Percentiles rank a stretch among this genome's conserved stretches.
Conservation (phyloP, 2,888 invertebrate species). For the Flexamia atlantica region DNA sequence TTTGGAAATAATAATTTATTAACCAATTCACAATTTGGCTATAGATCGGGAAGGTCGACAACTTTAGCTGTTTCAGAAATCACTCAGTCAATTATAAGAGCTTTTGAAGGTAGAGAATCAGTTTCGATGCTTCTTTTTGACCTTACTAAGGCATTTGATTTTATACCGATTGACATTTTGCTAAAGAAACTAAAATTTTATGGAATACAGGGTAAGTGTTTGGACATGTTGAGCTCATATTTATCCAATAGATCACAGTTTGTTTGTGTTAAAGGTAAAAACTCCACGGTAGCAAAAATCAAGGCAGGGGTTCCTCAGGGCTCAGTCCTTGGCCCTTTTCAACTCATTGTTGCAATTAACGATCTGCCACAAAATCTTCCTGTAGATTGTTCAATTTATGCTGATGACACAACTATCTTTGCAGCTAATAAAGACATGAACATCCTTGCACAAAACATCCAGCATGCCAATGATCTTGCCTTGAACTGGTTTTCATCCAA, state of each 20-base stretch:
- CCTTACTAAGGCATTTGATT: conserved; percentile 23
- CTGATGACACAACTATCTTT: conserved; percentile 22
- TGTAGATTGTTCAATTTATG: conserved; percentile 1
- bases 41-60: neutral
- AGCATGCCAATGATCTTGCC: neutral
- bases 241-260: neutral
- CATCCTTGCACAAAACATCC: neutral
- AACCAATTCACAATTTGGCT: neutral
- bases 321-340: conserved; percentile 36
- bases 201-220: neutral
- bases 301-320: conserved; percentile 28
- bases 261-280: conserved; percentile 1
- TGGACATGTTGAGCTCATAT: neutral
- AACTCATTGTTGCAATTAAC: neutral
- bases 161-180: neutral
- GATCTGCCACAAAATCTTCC: conserved; percentile 8
- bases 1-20: conserved; percentile 2
- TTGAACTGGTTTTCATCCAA: conserved; percentile 17
- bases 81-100: neutral
- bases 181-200: neutral
- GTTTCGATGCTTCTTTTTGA: conserved; percentile 2
- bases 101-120: neutral
- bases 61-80: neutral
- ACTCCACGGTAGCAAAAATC: neutral
- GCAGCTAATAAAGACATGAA: neutral